Evolutionary conservation across 2,113 vertebrate species (phyloP), one percentile per base, ranked within the genome.

Genomic region (Rynchops niger): DNA sequence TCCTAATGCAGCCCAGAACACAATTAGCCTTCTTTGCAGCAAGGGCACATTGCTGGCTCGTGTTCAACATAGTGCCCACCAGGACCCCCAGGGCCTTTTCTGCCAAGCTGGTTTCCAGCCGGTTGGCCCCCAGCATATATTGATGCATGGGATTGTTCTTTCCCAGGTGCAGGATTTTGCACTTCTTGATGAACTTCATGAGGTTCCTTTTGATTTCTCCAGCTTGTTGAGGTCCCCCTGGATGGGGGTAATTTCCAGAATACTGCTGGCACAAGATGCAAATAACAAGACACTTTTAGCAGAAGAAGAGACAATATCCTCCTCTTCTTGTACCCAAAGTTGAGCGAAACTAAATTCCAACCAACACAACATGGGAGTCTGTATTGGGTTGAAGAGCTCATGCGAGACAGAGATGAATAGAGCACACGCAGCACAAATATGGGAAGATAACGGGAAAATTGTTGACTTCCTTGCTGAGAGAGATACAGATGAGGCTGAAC

Each of bases 41-140:
- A 65, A 29, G 2, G 15, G 49, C 49, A 45, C 20, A 15, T 4
- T 38, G 69, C 26, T 52, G 40, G 29, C 32, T 87, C n/a, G 45
- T 0, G 2, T 5, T 25, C 58, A 67, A 19, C 34, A 30, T 0
- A 16, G 11, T 9, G 26, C 3, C 38, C 61, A 62, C 52, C 11
- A 9, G 0, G 5, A 26, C 8, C 27, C 16, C 11, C 20, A 22
- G 17, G 5, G 18, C 38, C n/a, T 42, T 59, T 85, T 65, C 49
- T 36, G 43, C 27, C 59, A 50, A 13, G 12, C 34, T 53, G 23
- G 20, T 52, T 36, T 67, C 72, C 42, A 89, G 34, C 25, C 72
- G 62, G 12, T 8, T 42, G 30, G 2, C 9, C 23, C 18, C 34
- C 52, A 92, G 0, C 15, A 30, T 13, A 14, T 0, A 36, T 15